A percentile compares a stretch with the other conserved stretches of the same genome.
Evolutionary conservation across 1,140 invertebrate genomes (phyloP).

Genomic region (Philotrypesis tridentata): DNA sequence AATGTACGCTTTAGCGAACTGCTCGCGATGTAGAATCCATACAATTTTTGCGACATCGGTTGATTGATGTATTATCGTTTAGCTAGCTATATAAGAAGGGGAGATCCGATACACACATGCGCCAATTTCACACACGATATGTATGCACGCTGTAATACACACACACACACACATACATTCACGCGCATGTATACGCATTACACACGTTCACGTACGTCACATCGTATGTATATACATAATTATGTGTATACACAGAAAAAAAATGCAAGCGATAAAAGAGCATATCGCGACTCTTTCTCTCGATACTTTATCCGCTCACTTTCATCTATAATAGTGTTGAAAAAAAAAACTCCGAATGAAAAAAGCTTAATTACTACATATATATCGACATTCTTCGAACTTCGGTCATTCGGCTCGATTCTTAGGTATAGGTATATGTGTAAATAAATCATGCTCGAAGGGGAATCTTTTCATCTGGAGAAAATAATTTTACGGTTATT

Average conservation of each 20-base stretch:
- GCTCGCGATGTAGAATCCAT: slow-evolving; percentile 53
- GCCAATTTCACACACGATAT: too few relatives aligned
- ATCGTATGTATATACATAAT: too few relatives aligned
- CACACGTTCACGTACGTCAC: background rate
- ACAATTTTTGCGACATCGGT: slow-evolving; percentile 53
- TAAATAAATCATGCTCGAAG: background rate
- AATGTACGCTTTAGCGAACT: slow-evolving; percentile 61
- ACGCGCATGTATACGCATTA: background rate
- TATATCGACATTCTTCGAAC: background rate
- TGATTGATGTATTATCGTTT: slow-evolving; percentile 64
- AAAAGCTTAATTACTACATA: background rate
- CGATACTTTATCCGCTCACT: slow-evolving; percentile 18
- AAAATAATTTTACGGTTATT: background rate
- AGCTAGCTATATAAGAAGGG: slow-evolving; percentile 56
- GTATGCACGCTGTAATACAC: too few relatives aligned
- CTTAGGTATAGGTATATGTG: background rate
- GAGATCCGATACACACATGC: slow-evolving; percentile 24
- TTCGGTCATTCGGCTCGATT: slow-evolving; percentile 43
- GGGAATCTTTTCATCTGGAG: background rate
- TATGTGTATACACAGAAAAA: too few relatives aligned
- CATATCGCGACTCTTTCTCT: slow-evolving; percentile 23
- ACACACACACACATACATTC: background rate
- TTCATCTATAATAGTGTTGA: background rate
- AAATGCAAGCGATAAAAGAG: background rate
- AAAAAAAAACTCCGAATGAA: background rate